Evolutionary conservation across 2,888 invertebrate species (phyloP).

Genomic region (Anticlea derivata): DNA sequence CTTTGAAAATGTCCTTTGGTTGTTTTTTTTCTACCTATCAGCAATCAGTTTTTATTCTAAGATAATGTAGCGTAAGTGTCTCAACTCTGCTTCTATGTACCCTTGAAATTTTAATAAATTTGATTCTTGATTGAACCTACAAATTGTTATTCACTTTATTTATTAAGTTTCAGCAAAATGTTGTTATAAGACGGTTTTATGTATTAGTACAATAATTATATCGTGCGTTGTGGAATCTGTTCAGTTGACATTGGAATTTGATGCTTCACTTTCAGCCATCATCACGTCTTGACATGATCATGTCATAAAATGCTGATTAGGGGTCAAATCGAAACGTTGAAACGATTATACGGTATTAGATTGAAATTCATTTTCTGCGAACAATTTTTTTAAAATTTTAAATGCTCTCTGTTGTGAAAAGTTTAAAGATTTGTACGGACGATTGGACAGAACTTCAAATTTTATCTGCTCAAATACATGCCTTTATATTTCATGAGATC

Average conservation of each 20-base stretch:
- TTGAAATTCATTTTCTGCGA: neutral
- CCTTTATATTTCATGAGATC: conserved; percentile 2
- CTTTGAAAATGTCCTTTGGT: conserved; percentile 43
- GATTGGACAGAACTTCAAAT: neutral
- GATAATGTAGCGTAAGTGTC: conserved; percentile 68
- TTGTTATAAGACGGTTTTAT: conserved; percentile 10
- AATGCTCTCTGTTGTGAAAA: neutral
- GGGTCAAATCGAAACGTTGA: neutral
- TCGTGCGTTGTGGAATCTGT: conserved; percentile 23
- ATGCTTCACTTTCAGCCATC: neutral
- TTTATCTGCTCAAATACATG: neutral
- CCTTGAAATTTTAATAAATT: conserved; percentile 59
- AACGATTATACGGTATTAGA: neutral
- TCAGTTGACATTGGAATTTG: conserved; percentile 13
- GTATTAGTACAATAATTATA: conserved; percentile 12
- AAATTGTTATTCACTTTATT: conserved; percentile 28
- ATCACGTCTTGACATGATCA: neutral
- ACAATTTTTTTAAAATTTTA: neutral
- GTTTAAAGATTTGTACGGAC: neutral
- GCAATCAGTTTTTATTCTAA: conserved; percentile 56
- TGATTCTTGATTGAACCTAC: conserved; percentile 43
- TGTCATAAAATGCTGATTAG: conserved; percentile 7
- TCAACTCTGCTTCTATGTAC: conserved; percentile 58
- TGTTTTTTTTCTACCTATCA: conserved; percentile 54
- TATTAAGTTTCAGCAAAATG: conserved; percentile 3